phyloP scores from a whole-genome alignment of 2,113 vertebrate species.

The Heterotis niloticus region DNA sequence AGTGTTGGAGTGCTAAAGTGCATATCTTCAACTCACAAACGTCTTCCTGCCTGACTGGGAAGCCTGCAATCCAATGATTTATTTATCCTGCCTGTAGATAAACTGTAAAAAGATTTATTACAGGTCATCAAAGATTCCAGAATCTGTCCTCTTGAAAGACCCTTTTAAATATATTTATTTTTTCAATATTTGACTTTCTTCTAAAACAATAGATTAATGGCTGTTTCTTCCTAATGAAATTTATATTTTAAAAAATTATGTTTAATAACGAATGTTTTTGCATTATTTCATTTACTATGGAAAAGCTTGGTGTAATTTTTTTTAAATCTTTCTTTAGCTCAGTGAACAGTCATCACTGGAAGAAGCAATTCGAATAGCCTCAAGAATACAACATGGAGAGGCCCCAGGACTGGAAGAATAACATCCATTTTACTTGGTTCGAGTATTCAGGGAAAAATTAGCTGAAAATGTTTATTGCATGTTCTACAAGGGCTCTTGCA shows the following conservation, averaged over 20 bases:
- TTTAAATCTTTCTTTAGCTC: conserved; percentile 65
- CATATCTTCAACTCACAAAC: neutral
- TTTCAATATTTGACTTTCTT: neutral
- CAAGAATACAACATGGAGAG: conserved; percentile 96
- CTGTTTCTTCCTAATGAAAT: too few relatives aligned
- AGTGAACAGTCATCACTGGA: conserved; percentile 94
- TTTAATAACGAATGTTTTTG: neutral
- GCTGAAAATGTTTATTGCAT: conserved; percentile 14
- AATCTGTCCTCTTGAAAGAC: neutral
- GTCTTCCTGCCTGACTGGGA: neutral
- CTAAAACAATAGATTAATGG: too few relatives aligned
- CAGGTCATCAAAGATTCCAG: conserved; percentile 17
- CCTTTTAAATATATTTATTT: neutral
- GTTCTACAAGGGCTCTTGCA: conserved; percentile 23
- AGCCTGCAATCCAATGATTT: conserved; percentile 15
- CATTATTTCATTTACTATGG: neutral
- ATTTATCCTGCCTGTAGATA: neutral
- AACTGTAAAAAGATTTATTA: neutral
- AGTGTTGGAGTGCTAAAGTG: neutral
- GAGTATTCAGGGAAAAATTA: conserved; percentile 51
- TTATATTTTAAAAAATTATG: too few relatives aligned
- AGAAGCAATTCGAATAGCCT: conserved; percentile 98
- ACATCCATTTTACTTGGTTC: conserved; percentile 48
- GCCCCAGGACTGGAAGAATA: conserved; percentile 91
- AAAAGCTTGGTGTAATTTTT: neutral